Conservation (phyloP, 2,888 invertebrate genomes). For the Ormyrus pomaceus region DNA sequence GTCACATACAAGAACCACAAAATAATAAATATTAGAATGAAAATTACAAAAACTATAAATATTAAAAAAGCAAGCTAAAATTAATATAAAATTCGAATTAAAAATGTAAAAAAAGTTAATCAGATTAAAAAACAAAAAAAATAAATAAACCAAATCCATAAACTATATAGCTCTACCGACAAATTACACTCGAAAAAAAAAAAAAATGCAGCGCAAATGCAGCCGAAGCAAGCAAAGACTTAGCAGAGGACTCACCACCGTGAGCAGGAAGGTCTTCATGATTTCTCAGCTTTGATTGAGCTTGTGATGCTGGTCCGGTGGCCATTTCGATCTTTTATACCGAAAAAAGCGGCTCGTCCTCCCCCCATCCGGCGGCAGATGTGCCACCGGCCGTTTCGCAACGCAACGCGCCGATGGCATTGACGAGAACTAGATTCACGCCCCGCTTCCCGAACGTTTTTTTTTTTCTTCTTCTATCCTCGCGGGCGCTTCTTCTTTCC, state of each 20-base stretch:
- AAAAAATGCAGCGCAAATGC: too few species aligned
- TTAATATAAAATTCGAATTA: too few species aligned
- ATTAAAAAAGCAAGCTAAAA: too few species aligned
- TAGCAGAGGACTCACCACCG: constrained; percentile 65
- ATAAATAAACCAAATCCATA: too few species aligned
- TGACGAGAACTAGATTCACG: constrained; percentile 44
- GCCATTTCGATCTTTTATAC: constrained; percentile 73
- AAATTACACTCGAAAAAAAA: too few species aligned
- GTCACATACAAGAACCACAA: too few species aligned
- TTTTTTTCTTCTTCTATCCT: neutral
- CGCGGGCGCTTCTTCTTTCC: neutral
- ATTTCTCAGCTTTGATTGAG: constrained; percentile 60
- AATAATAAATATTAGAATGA: too few species aligned
- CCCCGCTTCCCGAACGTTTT: neutral
- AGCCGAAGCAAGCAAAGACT: neutral
- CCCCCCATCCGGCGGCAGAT: neutral
- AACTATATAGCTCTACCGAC: too few species aligned
- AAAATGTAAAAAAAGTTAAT: too few species aligned
- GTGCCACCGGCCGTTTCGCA: constrained; percentile 36
- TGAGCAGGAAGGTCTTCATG: constrained; percentile 72
- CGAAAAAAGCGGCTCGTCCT: constrained; percentile 49
- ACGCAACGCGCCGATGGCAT: constrained; percentile 36
- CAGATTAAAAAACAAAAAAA: too few species aligned
- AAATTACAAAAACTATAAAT: too few species aligned
- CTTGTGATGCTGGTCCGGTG: constrained; percentile 65